Evolutionary conservation across 2,888 invertebrate species (phyloP).

Genomic region (Hirtodrosophila confusa): DNA sequence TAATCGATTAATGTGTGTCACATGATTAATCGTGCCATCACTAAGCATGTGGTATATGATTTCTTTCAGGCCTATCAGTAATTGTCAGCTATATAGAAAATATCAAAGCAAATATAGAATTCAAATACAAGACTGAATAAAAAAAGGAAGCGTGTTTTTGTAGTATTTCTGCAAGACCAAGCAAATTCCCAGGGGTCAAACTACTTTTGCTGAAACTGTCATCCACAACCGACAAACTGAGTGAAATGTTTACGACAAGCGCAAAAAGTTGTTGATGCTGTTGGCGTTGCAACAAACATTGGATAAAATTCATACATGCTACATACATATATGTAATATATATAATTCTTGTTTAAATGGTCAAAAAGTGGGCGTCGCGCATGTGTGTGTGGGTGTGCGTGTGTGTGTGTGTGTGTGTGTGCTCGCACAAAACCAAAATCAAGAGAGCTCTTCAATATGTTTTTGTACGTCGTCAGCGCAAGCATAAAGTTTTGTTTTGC

Average conservation of each 20-base stretch:
- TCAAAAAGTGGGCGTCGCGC: conserved; percentile 31
- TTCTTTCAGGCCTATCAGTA: too few species aligned
- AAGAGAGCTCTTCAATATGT: conserved; percentile 44
- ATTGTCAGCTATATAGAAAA: too few species aligned
- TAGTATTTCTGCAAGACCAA: conserved; percentile 19
- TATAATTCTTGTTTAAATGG: conserved; percentile 44
- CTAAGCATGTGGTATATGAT: too few species aligned
- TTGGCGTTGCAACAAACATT: conserved; percentile 35
- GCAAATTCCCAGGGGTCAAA: conserved; percentile 60
- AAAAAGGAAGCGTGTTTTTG: conserved; percentile 4
- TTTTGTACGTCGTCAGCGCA: conserved; percentile 39
- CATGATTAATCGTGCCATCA: too few species aligned
- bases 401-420: conserved; percentile 6
- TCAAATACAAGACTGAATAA: conserved; percentile 5
- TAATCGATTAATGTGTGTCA: too few species aligned
- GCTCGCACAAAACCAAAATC: conserved; percentile 48
- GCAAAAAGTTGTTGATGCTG: conserved; percentile 47
- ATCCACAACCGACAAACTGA: conserved; percentile 47
- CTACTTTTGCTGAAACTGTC: conserved; percentile 56
- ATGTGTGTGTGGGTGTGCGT: background rate
- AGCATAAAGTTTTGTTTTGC: conserved; percentile 60
- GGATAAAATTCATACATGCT: conserved; percentile 12
- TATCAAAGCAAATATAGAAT: conserved; percentile 17
- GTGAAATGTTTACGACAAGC: conserved; percentile 59
- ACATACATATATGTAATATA: background rate